Conservation (phyloP, 2,888 invertebrate genomes). For the Aphidius colemani region DNA sequence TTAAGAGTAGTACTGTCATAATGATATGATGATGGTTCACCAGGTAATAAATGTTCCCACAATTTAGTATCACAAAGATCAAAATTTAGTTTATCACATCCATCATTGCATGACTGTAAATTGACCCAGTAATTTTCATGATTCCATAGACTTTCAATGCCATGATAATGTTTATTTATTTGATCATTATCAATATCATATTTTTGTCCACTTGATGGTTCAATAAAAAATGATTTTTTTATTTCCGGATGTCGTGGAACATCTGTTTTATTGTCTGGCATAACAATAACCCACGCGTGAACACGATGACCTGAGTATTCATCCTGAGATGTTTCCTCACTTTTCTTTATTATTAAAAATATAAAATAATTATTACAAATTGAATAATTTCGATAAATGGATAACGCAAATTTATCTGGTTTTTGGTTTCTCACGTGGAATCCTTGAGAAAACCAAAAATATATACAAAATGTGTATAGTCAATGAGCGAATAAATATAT, state of each 20-base stretch:
- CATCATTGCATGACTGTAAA: constrained; percentile 64
- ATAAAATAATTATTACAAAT: background rate
- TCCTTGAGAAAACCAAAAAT: no score
- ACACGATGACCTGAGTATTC: constrained; percentile 71
- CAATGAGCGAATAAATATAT: no score
- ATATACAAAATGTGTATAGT: constrained; percentile 1
- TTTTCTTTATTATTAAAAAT: constrained; percentile 59
- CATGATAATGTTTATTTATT: constrained; percentile 69
- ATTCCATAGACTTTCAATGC: constrained; percentile 86
- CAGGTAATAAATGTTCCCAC: constrained; percentile 78
- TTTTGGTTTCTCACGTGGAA: background rate
- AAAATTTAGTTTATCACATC: constrained; percentile 66
- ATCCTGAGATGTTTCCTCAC: constrained; percentile 71
- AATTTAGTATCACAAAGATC: constrained; percentile 65
- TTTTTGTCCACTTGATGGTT: constrained; percentile 76
- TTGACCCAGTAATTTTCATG: constrained; percentile 82
- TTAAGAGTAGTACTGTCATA: background rate
- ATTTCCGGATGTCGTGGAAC: constrained; percentile 63
- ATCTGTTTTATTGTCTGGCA: constrained; percentile 61
- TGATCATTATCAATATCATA: constrained; percentile 60
- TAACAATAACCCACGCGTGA: constrained; percentile 84
- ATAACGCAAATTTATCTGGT: no score
- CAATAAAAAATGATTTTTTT: constrained; percentile 76
- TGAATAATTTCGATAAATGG: no score
- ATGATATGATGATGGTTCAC: constrained; percentile 64